Conservation (phyloP, 1,140 invertebrate species). For the Dendroctonus valens region DNA sequence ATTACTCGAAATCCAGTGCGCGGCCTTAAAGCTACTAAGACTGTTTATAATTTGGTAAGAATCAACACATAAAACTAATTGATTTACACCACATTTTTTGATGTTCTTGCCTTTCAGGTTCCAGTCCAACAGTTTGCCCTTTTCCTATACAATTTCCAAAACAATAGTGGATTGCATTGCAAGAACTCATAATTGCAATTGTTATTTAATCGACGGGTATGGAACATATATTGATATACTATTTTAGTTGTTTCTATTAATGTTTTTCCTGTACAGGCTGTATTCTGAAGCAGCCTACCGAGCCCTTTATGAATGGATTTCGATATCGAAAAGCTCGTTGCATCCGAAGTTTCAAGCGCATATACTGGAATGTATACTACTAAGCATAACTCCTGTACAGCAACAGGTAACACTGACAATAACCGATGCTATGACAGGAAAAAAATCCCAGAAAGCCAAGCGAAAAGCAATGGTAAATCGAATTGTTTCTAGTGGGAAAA, state of each 20-base stretch:
- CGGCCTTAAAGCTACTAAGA: slow-evolving; percentile 27
- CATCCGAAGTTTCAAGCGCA: slow-evolving; percentile 31
- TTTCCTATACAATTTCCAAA: slow-evolving; percentile 36
- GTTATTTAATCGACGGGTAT: slow-evolving; percentile 34
- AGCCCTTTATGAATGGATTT: slow-evolving; percentile 30
- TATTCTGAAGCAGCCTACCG: slow-evolving; percentile 31
- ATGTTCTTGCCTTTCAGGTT: slow-evolving; percentile 28
- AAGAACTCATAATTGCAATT: slow-evolving; percentile 30
- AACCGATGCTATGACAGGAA: slow-evolving; percentile 11
- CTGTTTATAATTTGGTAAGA: slow-evolving; percentile 36
- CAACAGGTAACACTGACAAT: slow-evolving; percentile 23
- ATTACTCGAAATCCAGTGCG: slow-evolving; percentile 26
- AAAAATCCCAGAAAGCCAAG: slow-evolving; percentile 37
- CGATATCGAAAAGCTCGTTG: slow-evolving; percentile 30
- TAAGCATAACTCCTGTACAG: slow-evolving; percentile 32
- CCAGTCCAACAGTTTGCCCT: slow-evolving; percentile 29
- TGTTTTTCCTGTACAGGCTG: slow-evolving; percentile 26
- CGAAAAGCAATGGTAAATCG: slow-evolving; percentile 28
- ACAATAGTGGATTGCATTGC: slow-evolving; percentile 27
- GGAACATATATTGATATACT: neutral
- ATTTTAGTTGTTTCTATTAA: neutral
- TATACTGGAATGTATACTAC: slow-evolving; percentile 27
- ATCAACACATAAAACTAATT: neutral
- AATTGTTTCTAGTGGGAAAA: slow-evolving; percentile 31
- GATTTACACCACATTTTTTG: slow-evolving; percentile 4